Evolutionary conservation across 1,140 invertebrate species (phyloP).

Genomic region (Drosophila mojavensis): DNA sequence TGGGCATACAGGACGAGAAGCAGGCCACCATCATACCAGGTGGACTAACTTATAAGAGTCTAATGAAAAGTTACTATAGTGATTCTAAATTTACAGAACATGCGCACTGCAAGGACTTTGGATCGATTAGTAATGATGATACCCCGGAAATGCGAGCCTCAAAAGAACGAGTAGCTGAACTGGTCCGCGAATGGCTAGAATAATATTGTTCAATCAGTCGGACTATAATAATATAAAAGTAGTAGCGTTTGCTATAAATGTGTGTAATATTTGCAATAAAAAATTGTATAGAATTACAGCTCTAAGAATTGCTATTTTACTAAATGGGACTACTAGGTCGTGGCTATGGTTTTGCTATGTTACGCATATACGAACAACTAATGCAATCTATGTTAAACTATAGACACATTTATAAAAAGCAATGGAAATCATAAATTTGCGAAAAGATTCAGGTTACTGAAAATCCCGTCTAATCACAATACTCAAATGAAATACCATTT

Average conservation of each 20-base stretch:
- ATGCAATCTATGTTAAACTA: background rate
- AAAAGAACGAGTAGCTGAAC: constrained; percentile 65
- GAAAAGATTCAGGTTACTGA: background rate
- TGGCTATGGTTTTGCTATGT: too few relatives aligned
- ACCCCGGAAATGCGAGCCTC: constrained; percentile 84
- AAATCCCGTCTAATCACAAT: constrained; percentile 36
- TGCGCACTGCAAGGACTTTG: constrained; percentile 89
- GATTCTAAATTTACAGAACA: constrained; percentile 84
- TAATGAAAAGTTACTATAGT: background rate
- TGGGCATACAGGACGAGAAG: constrained; percentile 85
- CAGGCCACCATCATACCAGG: constrained; percentile 73
- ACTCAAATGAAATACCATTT: background rate
- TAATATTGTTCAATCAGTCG: constrained; percentile 11
- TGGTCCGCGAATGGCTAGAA: constrained; percentile 76
- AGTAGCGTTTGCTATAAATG: background rate
- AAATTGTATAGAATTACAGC: background rate
- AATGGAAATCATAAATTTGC: constrained; percentile 19
- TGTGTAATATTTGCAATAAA: constrained; percentile 27
- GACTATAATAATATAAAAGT: constrained; percentile 15
- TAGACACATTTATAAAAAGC: constrained; percentile 1
- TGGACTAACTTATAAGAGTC: constrained; percentile 15
- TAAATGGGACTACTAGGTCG: background rate
- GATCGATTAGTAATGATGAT: constrained; percentile 84
- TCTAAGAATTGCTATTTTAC: too few relatives aligned
- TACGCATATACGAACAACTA: background rate